phyloP scores from a whole-genome alignment of 2,797 vertebrate species.

The Tangara arthus region DNA sequence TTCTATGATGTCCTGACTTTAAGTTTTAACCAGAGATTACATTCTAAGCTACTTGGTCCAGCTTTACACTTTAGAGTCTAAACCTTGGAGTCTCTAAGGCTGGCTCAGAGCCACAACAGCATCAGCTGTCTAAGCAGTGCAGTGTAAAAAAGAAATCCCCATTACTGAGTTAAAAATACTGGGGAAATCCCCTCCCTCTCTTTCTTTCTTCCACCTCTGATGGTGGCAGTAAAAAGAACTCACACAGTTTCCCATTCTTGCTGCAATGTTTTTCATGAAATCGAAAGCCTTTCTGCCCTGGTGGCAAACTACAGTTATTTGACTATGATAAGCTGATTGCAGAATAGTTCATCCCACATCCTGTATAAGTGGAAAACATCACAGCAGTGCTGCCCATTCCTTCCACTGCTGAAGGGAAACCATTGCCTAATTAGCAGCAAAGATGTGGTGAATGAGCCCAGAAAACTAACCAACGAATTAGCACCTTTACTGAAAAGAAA shows the following conservation, averaged over 20 bases:
- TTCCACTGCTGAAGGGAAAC: constrained; percentile 55
- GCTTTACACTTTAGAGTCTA: not conserved
- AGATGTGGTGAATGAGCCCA: constrained; percentile 13
- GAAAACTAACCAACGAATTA: not conserved
- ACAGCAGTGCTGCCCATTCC: constrained; percentile 24
- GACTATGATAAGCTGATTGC: constrained; percentile 27
- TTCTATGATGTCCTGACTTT: not conserved
- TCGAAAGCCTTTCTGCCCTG: constrained; percentile 45
- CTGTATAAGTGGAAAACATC: constrained; percentile 61
- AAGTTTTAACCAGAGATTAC: not conserved
- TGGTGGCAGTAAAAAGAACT: constrained; percentile 10
- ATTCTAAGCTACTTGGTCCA: not conserved
- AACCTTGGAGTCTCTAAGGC: not conserved
- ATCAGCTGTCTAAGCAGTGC: not conserved
- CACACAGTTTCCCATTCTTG: constrained; percentile 41
- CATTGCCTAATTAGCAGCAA: constrained; percentile 1
- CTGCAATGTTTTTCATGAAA: constrained; percentile 56
- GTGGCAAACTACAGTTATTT: constrained; percentile 34
- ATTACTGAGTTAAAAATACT: not conserved
- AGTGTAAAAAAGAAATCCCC: constrained; percentile 26
- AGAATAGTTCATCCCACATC: constrained; percentile 60
- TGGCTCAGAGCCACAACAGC: not conserved
- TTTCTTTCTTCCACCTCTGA: not conserved
- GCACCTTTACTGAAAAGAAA: constrained; percentile 41
- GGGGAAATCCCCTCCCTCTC: constrained; percentile 35